Evolutionary conservation across 2,113 vertebrate genomes (phyloP).

Genomic region (Picathartes gymnocephalus): DNA sequence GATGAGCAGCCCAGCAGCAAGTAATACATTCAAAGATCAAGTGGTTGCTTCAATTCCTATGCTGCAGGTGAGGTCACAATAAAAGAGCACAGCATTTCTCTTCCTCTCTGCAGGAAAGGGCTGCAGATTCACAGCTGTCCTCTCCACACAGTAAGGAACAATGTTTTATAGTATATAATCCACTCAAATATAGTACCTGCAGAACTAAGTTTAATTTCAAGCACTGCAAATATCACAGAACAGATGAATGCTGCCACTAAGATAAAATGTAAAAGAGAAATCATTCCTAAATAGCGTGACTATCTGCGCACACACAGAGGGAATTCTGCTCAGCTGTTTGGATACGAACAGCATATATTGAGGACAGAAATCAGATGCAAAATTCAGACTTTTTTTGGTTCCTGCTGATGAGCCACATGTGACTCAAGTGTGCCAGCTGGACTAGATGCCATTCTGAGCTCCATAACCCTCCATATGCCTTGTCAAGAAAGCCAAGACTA

Average conservation of each 20-base stretch:
- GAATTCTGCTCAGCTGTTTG: not conserved
- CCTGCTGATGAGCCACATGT: not conserved
- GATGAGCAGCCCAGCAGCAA: not conserved
- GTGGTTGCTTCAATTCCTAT: not conserved
- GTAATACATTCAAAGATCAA: not conserved
- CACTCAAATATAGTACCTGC: not conserved
- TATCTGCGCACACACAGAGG: not conserved
- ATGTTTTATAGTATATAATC: not conserved
- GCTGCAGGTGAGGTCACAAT: not conserved
- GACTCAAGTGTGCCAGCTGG: not conserved
- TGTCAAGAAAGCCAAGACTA: not conserved
- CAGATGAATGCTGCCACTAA: not conserved
- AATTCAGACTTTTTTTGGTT: not conserved
- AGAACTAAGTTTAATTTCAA: not conserved
- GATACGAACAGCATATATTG: not conserved
- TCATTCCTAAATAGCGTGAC: not conserved
- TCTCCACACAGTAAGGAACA: not conserved
- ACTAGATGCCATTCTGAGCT: not conserved
- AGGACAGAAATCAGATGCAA: not conserved
- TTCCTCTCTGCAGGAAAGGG: not conserved
- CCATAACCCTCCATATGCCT: not conserved
- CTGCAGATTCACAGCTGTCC: not conserved
- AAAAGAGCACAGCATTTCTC: not conserved
- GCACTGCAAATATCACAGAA: not conserved
- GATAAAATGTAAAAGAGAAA: not conserved